Conservation (phyloP, 2,797 vertebrate species). For the Poeciliopsis infans region DNA sequence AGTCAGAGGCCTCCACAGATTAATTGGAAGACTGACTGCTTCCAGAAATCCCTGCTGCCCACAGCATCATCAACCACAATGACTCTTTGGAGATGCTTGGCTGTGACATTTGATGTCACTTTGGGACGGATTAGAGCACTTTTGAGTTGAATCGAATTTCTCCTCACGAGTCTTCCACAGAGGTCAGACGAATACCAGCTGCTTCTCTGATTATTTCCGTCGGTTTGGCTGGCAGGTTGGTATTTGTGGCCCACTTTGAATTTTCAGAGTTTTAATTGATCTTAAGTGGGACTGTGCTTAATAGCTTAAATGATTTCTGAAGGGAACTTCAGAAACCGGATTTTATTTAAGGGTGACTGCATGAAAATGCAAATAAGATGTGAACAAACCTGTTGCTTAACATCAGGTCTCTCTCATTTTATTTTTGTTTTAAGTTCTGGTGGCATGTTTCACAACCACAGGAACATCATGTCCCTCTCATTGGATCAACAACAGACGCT, state of each 20-base stretch:
- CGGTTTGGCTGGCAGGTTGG: no score
- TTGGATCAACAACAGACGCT: constrained; percentile 42
- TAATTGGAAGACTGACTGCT: background rate
- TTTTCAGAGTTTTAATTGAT: no score
- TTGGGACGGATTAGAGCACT: background rate
- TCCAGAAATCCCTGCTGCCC: background rate
- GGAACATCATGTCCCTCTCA: constrained; percentile 15
- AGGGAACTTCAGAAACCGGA: background rate
- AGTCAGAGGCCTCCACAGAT: background rate
- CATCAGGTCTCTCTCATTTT: background rate
- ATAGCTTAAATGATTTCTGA: no score
- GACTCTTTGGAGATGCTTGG: background rate
- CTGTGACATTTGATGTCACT: background rate
- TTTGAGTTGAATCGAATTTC: background rate
- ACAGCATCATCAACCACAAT: background rate
- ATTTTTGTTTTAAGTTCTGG: background rate
- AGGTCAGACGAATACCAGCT: background rate
- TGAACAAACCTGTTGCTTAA: background rate
- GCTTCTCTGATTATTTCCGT: no score
- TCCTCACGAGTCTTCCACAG: background rate
- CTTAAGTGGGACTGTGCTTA: no score
- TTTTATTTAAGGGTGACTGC: background rate
- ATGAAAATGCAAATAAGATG: background rate
- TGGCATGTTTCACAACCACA: background rate
- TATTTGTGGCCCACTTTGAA: no score